Conservation (phyloP, 2,797 vertebrate genomes). For the Mormyrops boulengeri region DNA sequence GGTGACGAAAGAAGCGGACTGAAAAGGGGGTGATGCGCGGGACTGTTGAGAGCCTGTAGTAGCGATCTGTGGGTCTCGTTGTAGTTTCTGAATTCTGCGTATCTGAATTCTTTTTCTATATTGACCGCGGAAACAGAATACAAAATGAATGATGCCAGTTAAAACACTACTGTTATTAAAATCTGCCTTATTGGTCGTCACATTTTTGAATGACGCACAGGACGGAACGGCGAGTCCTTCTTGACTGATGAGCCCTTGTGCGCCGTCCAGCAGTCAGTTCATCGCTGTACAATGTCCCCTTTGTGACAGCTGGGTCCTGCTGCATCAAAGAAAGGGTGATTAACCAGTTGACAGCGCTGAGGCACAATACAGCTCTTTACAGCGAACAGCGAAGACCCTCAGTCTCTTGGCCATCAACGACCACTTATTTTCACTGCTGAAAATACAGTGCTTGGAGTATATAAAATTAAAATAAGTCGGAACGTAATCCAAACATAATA, state of each 20-base stretch:
- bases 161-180: conserved; percentile 12
- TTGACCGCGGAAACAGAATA: conserved; percentile 1
- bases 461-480: background rate
- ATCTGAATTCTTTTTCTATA: background rate
- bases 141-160: background rate
- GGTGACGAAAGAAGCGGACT: conserved; percentile 17
- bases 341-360: conserved; percentile 66
- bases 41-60: background rate
- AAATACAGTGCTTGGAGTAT: background rate
- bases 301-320: conserved; percentile 60
- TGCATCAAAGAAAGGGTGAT: conserved; percentile 67
- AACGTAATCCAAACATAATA: background rate
- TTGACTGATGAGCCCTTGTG: conserved; percentile 59
- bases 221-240: conserved; percentile 44
- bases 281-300: conserved; percentile 58
- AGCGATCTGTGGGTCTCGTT: background rate
- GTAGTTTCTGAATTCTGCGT: background rate
- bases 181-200: conserved; percentile 6
- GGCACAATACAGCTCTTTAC: conserved; percentile 69
- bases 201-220: conserved; percentile 19
- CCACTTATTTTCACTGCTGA: conserved; percentile 12
- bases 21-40: background rate
- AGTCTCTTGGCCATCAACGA: conserved; percentile 29
- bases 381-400: conserved; percentile 58
- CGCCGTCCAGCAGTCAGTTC: conserved; percentile 64